Base-by-base conservation (phyloP, 1,140 invertebrate species). In the Pantala flavescens region DNA sequence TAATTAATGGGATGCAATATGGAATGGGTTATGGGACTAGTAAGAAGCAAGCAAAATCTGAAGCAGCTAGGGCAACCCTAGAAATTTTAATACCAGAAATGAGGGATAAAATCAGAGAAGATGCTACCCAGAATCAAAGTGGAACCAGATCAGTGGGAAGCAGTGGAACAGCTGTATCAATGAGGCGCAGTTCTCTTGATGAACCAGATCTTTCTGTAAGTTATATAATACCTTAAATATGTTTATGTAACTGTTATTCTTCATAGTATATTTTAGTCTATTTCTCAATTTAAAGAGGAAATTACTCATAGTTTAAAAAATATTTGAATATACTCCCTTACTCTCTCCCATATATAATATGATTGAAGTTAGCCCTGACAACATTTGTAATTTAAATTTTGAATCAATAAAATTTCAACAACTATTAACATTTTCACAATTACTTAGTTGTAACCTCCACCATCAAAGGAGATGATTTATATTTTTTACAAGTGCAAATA, bases 71-170 rank as follows among this genome's bases (percentile, higher is more conserved):
- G 74, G 89, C 90, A 75, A 95, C 96, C 23, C 85, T 98, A 16
- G 93, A 95, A 83, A 93, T 98, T 80, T 85, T 98, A 36, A 96
- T 98, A 78, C 96, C 96, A 0, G 92, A 97, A 84, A 95, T 98
- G 88, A 91, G 91, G 76, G 90, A 92, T 75, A 90, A 90, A 80
- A 90, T 90, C 75, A 87, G 85, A 7, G 84, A 85, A 12, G 88
- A 89, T 77, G 82, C 78, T 43, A 12, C 49, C 12, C 14, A 19
- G 49, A 16, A 5, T 63, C 3, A 12, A 63, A 63, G 49, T 21
- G n/a, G n/a, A 3, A 14, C 3, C 49, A 63, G 49, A 63, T 19
- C 49, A 7, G 49, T 63, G 3, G 49, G 49, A 63, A 63, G 49
- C 49, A 63, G 16, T 63, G 79, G 83, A 73, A 21, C n/a, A 7